phyloP scores from a whole-genome alignment of 2,113 vertebrate species.

The Entelurus aequoreus region DNA sequence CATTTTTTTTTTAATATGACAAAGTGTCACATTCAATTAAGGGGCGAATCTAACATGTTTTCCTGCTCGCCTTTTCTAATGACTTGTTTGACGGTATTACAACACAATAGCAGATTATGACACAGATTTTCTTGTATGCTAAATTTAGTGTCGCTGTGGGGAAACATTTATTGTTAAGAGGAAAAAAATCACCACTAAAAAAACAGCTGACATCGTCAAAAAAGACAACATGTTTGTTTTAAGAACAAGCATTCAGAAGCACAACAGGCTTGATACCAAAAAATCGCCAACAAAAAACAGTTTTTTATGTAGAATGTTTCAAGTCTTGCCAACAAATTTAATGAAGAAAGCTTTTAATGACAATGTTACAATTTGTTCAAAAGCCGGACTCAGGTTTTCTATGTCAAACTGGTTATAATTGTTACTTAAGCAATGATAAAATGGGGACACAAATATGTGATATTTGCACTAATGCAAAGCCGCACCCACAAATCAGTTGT shows the following conservation, averaged over 20 bases:
- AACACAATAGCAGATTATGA: background rate
- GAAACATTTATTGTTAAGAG: background rate
- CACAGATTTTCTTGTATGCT: background rate
- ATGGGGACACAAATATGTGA: constrained; percentile 20
- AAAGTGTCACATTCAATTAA: constrained; percentile 5
- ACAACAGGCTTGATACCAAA: background rate
- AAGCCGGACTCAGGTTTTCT: background rate
- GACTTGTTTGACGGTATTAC: background rate
- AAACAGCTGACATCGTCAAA: background rate
- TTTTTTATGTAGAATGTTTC: background rate
- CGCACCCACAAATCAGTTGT: constrained; percentile 21
- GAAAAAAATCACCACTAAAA: background rate
- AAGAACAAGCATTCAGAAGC: too few species aligned
- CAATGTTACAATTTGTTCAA: background rate
- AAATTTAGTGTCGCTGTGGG: background rate
- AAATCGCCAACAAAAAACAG: background rate
- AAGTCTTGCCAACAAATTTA: background rate
- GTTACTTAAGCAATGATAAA: constrained; percentile 9
- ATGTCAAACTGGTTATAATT: background rate
- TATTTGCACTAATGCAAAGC: constrained; percentile 26
- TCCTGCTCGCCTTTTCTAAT: background rate
- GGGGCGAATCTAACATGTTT: background rate
- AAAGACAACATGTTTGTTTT: background rate
- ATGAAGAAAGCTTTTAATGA: background rate
- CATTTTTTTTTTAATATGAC: background rate